Evolutionary conservation across 2,888 invertebrate species (phyloP).

Genomic region (Hirtodrosophila cameraria): DNA sequence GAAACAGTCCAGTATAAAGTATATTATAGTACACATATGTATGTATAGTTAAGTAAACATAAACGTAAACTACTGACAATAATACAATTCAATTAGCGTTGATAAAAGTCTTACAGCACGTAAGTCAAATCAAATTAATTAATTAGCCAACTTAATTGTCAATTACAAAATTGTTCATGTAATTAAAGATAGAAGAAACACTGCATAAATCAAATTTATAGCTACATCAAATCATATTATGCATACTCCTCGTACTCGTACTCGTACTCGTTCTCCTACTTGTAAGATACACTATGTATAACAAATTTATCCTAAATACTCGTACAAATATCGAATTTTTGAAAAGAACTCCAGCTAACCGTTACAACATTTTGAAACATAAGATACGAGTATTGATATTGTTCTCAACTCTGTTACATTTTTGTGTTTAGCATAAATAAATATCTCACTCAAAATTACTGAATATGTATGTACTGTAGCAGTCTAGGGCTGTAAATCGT

Average conservation of each 20-base stretch:
- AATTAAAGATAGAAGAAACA: constrained; percentile 3
- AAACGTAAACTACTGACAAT: constrained; percentile 83
- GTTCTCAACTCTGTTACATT: constrained; percentile 27
- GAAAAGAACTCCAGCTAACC: constrained; percentile 38
- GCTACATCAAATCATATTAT: constrained; percentile 36
- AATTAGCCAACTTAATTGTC: constrained; percentile 48
- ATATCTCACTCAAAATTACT: constrained; percentile 11
- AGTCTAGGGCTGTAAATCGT: too few species aligned
- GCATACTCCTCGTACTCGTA: constrained; percentile 19
- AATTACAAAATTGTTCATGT: constrained; percentile 14
- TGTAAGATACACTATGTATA: constrained; percentile 18
- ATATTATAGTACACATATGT: constrained; percentile 7
- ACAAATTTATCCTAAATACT: constrained; percentile 26
- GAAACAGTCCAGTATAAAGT: too few species aligned
- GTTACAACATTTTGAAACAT: constrained; percentile 24
- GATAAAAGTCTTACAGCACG: constrained; percentile 30
- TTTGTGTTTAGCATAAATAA: constrained; percentile 12
- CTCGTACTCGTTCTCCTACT: constrained; percentile 11
- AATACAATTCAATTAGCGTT: constrained; percentile 81
- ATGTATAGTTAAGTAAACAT: constrained; percentile 39
- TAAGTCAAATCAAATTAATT: constrained; percentile 16
- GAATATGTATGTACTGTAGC: too few species aligned
- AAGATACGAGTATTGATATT: constrained; percentile 17
- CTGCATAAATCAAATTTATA: constrained; percentile 63
- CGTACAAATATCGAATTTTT: constrained; percentile 36